Percentiles rank a stretch among this genome's conserved stretches.
phyloP scores from a whole-genome alignment of 2,888 invertebrate species.

The Pardosa pseudoannulata region DNA sequence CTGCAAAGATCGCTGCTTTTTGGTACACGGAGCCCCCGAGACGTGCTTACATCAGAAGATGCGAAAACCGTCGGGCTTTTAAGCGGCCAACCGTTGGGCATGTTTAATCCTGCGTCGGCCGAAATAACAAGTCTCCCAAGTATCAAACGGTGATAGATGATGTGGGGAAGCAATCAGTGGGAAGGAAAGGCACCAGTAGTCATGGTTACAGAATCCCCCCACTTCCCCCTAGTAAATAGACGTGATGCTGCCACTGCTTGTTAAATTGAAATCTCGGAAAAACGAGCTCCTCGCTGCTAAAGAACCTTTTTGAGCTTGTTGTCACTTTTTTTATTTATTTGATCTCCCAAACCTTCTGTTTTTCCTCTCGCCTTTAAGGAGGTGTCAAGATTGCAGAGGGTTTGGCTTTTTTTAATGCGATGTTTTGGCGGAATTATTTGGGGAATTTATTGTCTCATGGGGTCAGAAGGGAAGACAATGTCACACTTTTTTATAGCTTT shows the following conservation, averaged over 20 bases:
- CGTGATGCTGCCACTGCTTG: constrained; percentile 71
- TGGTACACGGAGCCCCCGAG: constrained; percentile 23
- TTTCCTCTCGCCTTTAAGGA: constrained; percentile 68
- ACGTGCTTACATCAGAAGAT: constrained; percentile 64
- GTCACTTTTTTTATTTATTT: constrained; percentile 63
- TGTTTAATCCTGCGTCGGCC: constrained; percentile 69
- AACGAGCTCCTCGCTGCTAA: constrained; percentile 55
- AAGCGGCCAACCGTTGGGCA: constrained; percentile 69
- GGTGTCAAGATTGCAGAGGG: constrained; percentile 67
- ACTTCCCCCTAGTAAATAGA: constrained; percentile 58
- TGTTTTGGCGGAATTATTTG: constrained; percentile 71
- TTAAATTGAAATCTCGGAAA: constrained; percentile 72
- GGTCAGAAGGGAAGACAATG: constrained; percentile 62
- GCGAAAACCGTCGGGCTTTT: constrained; percentile 66
- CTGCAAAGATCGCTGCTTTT: constrained; percentile 40
- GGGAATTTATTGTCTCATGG: constrained; percentile 69
- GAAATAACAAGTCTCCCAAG: constrained; percentile 68
- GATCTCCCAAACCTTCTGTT: constrained; percentile 70
- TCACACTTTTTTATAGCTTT: constrained; percentile 39
- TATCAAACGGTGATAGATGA: constrained; percentile 71
- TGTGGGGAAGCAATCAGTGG: constrained; percentile 66
- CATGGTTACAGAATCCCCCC: constrained; percentile 62
- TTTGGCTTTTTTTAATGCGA: constrained; percentile 66
- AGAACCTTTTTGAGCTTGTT: constrained; percentile 70
- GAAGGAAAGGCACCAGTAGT: constrained; percentile 57